Base-by-base conservation (phyloP, 35 echinoderm and acorn worm genomes). In the Eucidaris tribuloides region DNA sequence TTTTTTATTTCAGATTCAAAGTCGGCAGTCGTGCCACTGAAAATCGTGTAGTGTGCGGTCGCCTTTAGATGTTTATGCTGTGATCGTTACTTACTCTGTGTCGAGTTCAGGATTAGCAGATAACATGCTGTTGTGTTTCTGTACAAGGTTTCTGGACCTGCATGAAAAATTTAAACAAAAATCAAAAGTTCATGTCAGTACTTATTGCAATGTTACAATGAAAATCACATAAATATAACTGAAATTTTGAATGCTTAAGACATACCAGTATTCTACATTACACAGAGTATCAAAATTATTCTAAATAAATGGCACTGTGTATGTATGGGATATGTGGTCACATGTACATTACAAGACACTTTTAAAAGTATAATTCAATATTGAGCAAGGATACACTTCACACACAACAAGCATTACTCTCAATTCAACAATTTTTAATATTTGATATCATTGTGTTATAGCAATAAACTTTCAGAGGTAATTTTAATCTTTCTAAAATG, bases 101-200 rank as follows among this genome's bases (percentile, higher is more conserved):
- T 97, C 94, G 30, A 83, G 61, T 1, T 81, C 79, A 20, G 80
- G 79, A 58, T 92, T 64, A 20, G 78, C 81, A 36, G 85, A 71
- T 35, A 97, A 54, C 76, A 88, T 62, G 45, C 48, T 92, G 81
- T 97, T 97, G 76, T 97, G 94, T 44, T 97, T 97, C 38, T 85
- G 85, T 17, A 97, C 94, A 19, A 76, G 41, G 25, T 62, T 78
- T 52, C 94, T 92, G 17, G 84, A 88, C 62, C 94, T 97, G 71
- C 1, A 42, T 71, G 34, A 46, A 62, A 76, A 80, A 46, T 13
- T 36, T 59, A 40, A 23, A 68, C 24, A 2, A 40, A 40, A 7
- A 42, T 25, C 42, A 22, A n/a, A 33, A 74, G 61, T 18, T 59
- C 30, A 60, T 81, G 19, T 13, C 30, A 6, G 33, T 39, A 43